These are phyloP conservation scores for Anoncus sp. DNA, from an alignment of 2,888 invertebrate genomes.

Conservation along the genomic window DNA sequence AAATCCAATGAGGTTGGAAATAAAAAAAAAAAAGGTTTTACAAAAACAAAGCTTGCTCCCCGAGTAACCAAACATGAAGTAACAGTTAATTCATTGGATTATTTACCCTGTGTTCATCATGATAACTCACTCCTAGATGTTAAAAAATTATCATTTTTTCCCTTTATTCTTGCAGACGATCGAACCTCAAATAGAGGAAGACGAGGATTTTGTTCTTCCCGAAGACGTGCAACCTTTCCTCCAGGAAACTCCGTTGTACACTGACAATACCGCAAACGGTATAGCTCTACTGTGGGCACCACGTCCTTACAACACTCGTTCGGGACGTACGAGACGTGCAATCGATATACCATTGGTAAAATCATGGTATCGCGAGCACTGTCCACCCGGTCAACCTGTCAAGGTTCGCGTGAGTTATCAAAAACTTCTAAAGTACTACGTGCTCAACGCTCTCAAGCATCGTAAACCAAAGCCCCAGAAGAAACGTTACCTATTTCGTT, in stretches of 20 bases:
- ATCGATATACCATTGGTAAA: slow-evolving; percentile 99
- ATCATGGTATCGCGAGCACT: slow-evolving; percentile 98
- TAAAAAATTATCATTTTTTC: slow-evolving; percentile 24
- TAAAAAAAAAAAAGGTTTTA: too few species aligned
- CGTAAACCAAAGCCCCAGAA: slow-evolving; percentile 99
- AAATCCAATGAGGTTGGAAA: too few species aligned
- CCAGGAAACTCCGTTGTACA: slow-evolving; percentile 97
- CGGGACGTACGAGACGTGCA: slow-evolving; percentile 95
- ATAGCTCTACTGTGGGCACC: slow-evolving; percentile 99
- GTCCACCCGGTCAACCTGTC: slow-evolving; percentile 98
- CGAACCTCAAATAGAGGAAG: slow-evolving; percentile 96
- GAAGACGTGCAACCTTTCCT: slow-evolving; percentile 96
- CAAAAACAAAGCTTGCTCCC: too few species aligned
- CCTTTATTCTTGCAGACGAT: slow-evolving; percentile 84
- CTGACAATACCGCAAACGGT: slow-evolving; percentile 99
- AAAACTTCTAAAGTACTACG: slow-evolving; percentile 99
- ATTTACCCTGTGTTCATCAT: not conserved
- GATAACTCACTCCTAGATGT: too few species aligned
- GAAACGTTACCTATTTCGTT: slow-evolving; percentile 98
- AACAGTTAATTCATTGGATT: not conserved
- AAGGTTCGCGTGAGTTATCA: slow-evolving; percentile 99
- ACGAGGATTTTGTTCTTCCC: slow-evolving; percentile 96
- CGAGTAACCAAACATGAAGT: too few species aligned
- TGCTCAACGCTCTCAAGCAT: slow-evolving; percentile 98
- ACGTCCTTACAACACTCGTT: slow-evolving; percentile 98